phyloP scores from a whole-genome alignment of 2,113 vertebrate species.

The Poeciliopsis prolifica region DNA sequence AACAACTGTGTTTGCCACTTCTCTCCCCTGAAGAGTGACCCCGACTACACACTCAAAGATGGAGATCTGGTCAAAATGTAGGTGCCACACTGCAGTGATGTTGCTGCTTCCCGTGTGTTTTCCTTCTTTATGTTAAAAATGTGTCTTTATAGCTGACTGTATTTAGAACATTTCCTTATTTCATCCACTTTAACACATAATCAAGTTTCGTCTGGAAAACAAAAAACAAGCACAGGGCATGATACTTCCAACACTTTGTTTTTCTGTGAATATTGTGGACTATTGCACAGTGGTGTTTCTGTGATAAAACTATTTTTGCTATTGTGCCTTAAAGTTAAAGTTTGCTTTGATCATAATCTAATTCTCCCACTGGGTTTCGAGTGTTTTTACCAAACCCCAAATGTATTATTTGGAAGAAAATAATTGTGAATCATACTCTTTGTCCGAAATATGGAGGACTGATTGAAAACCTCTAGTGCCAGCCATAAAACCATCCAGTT shows the following conservation, averaged over 20 bases:
- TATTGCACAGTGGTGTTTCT: too few species aligned
- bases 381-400: too few species aligned
- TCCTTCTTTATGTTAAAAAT: conserved; percentile 26
- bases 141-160: conserved; percentile 31
- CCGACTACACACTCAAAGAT: conserved; percentile 92
- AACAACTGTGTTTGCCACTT: conserved; percentile 99
- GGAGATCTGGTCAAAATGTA: conserved; percentile 98
- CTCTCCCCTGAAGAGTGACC: conserved; percentile 98
- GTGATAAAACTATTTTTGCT: background rate
- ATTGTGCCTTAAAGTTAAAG: background rate
- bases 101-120: conserved; percentile 36
- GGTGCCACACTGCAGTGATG: conserved; percentile 55
- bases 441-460: background rate
- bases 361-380: background rate
- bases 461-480: background rate
- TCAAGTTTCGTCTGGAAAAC: background rate
- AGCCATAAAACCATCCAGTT: background rate
- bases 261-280: background rate
- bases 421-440: background rate
- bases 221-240: background rate
- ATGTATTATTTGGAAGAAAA: background rate
- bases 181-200: background rate
- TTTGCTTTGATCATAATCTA: background rate
- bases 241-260: background rate
- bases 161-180: background rate